phyloP scores from a whole-genome alignment of 2,113 vertebrate species.

The Peromyscus leucopus region DNA sequence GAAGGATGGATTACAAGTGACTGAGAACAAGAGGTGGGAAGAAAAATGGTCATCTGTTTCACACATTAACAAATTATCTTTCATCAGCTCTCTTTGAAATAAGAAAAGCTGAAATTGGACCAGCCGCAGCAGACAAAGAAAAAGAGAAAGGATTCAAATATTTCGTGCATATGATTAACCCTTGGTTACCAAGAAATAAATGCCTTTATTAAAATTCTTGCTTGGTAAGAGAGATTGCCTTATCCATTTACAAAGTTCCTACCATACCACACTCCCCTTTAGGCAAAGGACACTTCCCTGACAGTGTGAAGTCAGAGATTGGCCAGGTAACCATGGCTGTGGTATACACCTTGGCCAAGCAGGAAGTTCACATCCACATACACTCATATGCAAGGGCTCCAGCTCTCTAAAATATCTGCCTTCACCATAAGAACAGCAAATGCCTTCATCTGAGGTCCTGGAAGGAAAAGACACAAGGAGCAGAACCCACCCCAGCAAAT shows the following conservation, averaged over 20 bases:
- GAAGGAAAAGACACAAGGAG: not conserved
- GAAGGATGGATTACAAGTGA: not conserved
- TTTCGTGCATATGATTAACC: not conserved
- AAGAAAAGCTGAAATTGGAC: not conserved
- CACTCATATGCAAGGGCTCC: not conserved
- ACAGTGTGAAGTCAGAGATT: not conserved
- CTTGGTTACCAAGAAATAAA: not conserved
- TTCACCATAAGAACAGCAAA: not conserved
- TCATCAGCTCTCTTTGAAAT: not conserved
- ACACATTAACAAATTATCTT: slow-evolving; percentile 14
- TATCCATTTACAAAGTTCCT: not conserved
- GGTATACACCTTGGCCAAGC: not conserved
- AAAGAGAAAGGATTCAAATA: not conserved
- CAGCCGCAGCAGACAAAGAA: not conserved
- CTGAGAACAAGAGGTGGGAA: not conserved
- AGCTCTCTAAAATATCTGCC: not conserved
- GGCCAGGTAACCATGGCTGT: not conserved
- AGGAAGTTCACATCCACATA: not conserved
- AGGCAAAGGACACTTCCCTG: not conserved
- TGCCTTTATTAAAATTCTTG: slow-evolving; percentile 13
- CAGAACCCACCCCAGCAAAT: not conserved
- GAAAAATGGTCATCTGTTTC: slow-evolving; percentile 8
- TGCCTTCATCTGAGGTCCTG: not conserved
- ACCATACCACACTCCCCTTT: not conserved
- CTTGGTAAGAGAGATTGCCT: not conserved